These are phyloP conservation scores for Peromyscus aztecus DNA, from an alignment of 2,797 vertebrate genomes.

Conservation along the genomic window DNA sequence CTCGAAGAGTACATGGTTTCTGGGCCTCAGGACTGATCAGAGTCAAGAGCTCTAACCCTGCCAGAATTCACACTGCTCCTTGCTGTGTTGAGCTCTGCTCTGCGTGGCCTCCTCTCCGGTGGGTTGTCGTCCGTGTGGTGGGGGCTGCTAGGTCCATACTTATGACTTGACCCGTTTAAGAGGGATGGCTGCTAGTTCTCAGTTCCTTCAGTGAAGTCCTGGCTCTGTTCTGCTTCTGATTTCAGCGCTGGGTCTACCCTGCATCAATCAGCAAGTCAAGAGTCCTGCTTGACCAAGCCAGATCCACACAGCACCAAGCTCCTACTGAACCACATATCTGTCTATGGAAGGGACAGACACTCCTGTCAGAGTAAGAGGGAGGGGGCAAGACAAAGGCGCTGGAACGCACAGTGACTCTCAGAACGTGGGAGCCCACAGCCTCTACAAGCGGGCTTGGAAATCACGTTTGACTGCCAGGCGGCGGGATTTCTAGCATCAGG, in stretches of 20 bases:
- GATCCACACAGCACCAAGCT: not conserved
- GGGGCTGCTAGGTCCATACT: not conserved
- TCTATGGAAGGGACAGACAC: fast-evolving
- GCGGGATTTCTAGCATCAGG: not conserved
- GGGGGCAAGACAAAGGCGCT: not conserved
- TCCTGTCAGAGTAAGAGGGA: not conserved
- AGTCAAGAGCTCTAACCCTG: not conserved
- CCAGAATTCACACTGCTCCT: not conserved
- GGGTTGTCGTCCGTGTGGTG: not conserved
- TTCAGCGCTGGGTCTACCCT: not conserved
- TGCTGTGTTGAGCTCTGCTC: not conserved
- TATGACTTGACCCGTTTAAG: not conserved
- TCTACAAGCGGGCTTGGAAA: not conserved
- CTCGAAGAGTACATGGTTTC: not conserved
- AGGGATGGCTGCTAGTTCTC: not conserved
- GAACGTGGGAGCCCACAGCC: not conserved
- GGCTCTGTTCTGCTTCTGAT: not conserved
- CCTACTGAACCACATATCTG: not conserved
- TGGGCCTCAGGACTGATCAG: not conserved
- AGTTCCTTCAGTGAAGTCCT: not conserved
- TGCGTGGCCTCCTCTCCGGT: not conserved
- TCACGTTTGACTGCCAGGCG: not conserved
- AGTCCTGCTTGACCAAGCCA: not conserved
- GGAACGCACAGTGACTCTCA: not conserved
- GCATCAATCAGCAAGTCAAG: not conserved